These are phyloP conservation scores for Cirrhinus molitorella DNA, from an alignment of 2,797 vertebrate genomes.

Conservation along the genomic window DNA sequence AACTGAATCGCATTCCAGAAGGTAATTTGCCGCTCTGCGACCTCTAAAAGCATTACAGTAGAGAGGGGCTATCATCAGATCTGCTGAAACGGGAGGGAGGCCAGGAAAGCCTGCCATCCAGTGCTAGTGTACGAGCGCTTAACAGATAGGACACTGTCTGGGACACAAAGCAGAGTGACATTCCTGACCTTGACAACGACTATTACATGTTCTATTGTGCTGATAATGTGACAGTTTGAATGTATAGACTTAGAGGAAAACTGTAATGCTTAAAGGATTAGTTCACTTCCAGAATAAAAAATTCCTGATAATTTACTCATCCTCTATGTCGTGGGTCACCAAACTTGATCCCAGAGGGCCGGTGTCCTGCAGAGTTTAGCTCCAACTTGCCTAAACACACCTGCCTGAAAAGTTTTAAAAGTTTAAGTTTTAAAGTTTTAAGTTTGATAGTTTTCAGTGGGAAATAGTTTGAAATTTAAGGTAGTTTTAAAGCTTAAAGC, in stretches of 20 bases:
- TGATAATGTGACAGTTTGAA: background rate
- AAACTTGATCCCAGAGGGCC: no score
- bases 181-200: constrained; percentile 21
- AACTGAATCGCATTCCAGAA: constrained; percentile 58
- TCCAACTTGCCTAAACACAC: no score
- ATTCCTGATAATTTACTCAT: no score
- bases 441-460: no score
- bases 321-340: no score
- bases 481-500: no score
- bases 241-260: background rate
- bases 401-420: no score
- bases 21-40: constrained; percentile 46
- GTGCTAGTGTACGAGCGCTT: constrained; percentile 13
- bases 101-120: constrained; percentile 30
- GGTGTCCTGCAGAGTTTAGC: no score
- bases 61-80: constrained; percentile 31
- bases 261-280: no score
- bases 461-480: no score
- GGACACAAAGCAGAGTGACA: constrained; percentile 24
- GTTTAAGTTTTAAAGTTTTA: no score
- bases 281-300: no score
- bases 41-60: constrained; percentile 42
- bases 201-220: background rate
- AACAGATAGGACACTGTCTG: constrained; percentile 13
- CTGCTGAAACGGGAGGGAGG: constrained; percentile 24